Base-by-base conservation (phyloP, 2,113 vertebrate species). In the Sander vitreus region DNA sequence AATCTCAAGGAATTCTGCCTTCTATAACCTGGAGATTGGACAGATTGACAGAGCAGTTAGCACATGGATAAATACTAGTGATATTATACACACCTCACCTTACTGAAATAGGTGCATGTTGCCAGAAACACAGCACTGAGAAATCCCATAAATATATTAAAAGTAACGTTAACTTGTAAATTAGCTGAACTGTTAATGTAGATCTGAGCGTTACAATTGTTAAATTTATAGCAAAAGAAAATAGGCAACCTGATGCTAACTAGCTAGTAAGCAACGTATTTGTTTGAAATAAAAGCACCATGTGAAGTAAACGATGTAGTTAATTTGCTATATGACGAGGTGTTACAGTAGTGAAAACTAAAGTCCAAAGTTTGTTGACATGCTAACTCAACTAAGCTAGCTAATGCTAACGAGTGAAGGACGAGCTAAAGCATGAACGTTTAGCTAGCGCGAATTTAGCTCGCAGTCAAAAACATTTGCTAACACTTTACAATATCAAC, bases 351-450 rank as follows among this genome's bases (percentile, higher is more conserved):
- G 21, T 33, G 43, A 16, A 25, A 53, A 50, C 5, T 27, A 5
- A 19, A 72, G 36, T 23, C 50, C 3, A 8, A 89, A 86, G 80
- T 89, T 80, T 93, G 72, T 73, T 81, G 70, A 71, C 90, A 84
- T 85, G 91, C 85, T 90, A 91, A 47, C 72, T 51, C 8, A 1
- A 12, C 21, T 53, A 47, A 78, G 93, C 90, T 54, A n/a, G 30
- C 63, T 90, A 92, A 91, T 65, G 88, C 88, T 90, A 93, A 78
- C 23, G 25, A 30, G 59, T 23, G 23, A 77, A 83, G 79, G 14
- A 10, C 73, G 67, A 73, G 58, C 51, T 65, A 1, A n/a, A 55
- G 18, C 6, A 27, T 6, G 7, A 14, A 14, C 4, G 23, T 48
- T 72, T 43, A n/a, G 43, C 68, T 77, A 7, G 43, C 19, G 58